Conservation (phyloP, 2,113 vertebrate genomes). For the Pachycephala philippinensis region DNA sequence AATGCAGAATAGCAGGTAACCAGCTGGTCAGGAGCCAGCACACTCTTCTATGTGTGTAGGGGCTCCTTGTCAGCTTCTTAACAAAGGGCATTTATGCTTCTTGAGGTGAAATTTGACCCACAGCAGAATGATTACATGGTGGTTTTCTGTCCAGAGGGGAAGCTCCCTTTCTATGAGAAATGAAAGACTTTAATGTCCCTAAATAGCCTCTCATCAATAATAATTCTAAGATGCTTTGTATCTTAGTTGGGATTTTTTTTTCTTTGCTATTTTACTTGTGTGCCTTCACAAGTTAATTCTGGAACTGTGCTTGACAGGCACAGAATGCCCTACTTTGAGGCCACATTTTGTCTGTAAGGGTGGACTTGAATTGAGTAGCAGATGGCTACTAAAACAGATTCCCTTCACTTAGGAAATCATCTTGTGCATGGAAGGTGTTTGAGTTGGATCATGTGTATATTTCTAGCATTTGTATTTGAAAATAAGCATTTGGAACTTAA, state of each 20-base stretch:
- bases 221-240: background rate
- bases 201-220: background rate
- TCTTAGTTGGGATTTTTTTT: background rate
- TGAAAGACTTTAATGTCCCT: background rate
- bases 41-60: background rate
- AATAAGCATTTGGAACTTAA: background rate
- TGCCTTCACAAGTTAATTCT: background rate
- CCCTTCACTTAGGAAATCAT: background rate
- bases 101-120: background rate
- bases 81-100: background rate
- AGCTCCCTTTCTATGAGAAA: background rate
- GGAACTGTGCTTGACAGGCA: background rate
- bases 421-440: background rate
- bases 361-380: background rate
- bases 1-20: background rate
- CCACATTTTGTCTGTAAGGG: background rate
- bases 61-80: background rate
- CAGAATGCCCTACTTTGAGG: background rate
- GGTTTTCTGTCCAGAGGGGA: background rate
- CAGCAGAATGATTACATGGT: background rate
- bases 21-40: background rate
- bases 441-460: background rate
- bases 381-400: constrained; percentile 1
- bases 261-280: background rate
- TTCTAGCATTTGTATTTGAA: background rate